phyloP scores from a whole-genome alignment of 1,140 invertebrate genomes.

The Pentalonia nigronervosa region DNA sequence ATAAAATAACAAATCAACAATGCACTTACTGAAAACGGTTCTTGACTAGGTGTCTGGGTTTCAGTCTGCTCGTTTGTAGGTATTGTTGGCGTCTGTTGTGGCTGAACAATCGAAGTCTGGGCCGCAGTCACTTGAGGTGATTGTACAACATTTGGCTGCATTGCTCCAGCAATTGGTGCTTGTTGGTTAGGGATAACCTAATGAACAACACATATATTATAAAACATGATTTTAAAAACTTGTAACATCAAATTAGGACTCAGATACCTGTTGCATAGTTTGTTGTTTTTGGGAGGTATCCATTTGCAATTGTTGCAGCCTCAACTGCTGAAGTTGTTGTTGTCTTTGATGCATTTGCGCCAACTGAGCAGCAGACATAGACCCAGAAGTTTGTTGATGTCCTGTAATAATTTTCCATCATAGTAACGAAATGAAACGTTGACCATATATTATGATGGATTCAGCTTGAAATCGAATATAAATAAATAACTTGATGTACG shows the following conservation, averaged over 20 bases:
- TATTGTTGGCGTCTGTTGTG: constrained; percentile 59
- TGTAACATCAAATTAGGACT: not conserved
- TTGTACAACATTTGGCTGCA: constrained; percentile 59
- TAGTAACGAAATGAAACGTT: not conserved
- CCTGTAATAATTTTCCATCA: not conserved
- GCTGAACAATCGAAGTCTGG: constrained; percentile 17
- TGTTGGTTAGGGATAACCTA: constrained; percentile 58
- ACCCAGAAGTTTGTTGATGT: constrained; percentile 60
- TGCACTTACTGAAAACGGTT: constrained; percentile 59
- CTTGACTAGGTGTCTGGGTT: constrained; percentile 59
- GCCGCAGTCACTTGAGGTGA: constrained; percentile 61
- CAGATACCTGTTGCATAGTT: constrained; percentile 48
- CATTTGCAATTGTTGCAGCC: constrained; percentile 59
- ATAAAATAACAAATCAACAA: not conserved
- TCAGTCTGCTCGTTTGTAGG: constrained; percentile 49
- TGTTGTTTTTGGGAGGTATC: constrained; percentile 59
- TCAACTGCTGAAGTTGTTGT: constrained; percentile 61
- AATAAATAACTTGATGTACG: not conserved
- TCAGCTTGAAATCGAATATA: too few species aligned
- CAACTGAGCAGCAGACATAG: constrained; percentile 60
- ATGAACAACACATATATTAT: not conserved
- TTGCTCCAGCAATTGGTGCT: constrained; percentile 56
- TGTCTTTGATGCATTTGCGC: constrained; percentile 62
- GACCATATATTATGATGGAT: too few species aligned
- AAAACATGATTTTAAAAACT: not conserved